phyloP scores from a whole-genome alignment of 2,888 invertebrate genomes.

The Hoplodrina ambigua region DNA sequence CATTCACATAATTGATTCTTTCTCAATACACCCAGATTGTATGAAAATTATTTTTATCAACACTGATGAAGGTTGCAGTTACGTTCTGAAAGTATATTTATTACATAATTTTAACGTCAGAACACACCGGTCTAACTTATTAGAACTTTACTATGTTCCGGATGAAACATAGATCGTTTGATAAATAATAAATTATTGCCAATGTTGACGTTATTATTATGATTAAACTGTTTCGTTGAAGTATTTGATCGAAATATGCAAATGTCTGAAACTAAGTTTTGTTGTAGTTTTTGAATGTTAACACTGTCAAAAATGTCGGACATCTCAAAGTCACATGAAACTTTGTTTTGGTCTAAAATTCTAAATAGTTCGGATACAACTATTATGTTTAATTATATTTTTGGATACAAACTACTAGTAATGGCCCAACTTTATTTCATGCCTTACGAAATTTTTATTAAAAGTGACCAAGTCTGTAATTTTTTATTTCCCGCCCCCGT shows the following conservation, averaged over 20 bases:
- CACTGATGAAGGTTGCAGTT: slow-evolving; percentile 28
- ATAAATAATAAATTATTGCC: neutral
- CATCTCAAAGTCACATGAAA: slow-evolving; percentile 51
- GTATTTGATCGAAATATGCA: neutral
- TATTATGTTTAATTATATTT: neutral
- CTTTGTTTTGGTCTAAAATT: neutral
- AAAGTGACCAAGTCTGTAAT: no score
- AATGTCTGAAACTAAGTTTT: neutral
- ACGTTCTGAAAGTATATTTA: slow-evolving; percentile 50
- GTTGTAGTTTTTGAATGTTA: slow-evolving; percentile 11
- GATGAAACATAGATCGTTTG: neutral
- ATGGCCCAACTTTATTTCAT: no score
- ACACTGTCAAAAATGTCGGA: neutral
- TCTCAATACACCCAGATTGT: slow-evolving; percentile 12
- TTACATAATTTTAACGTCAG: slow-evolving; percentile 24
- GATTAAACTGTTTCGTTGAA: no score
- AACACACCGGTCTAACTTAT: neutral
- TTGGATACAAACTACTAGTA: neutral
- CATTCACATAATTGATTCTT: slow-evolving; percentile 65
- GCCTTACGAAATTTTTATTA: no score
- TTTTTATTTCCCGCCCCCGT: no score
- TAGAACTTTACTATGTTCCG: neutral
- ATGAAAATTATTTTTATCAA: slow-evolving; percentile 56
- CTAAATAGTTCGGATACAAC: slow-evolving; percentile 10
- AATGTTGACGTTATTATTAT: neutral